These are phyloP conservation scores for Semibalanus balanoides DNA, from an alignment of 1,140 invertebrate species.

Conservation along the genomic window DNA sequence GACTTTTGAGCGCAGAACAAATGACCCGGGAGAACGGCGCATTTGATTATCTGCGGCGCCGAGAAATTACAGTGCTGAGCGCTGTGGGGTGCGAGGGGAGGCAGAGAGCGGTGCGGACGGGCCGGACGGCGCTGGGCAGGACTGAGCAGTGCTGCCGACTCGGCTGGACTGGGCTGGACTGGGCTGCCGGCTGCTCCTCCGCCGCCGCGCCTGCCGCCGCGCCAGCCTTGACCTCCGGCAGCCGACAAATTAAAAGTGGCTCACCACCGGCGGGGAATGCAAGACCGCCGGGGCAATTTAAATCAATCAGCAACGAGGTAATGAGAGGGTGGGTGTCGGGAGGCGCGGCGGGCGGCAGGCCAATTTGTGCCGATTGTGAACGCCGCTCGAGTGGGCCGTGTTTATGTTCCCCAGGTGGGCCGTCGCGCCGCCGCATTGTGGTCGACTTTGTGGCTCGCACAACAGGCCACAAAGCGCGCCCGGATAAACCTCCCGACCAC, in stretches of 20 bases:
- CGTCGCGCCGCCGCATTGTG: not conserved
- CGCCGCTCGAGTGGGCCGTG: not conserved
- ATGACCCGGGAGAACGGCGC: not conserved
- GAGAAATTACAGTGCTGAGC: not conserved
- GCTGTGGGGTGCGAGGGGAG: too few relatives aligned
- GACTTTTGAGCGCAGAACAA: not conserved
- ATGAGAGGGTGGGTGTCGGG: not conserved
- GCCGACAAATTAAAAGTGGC: not conserved
- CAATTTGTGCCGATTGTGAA: not conserved
- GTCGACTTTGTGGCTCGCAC: not conserved
- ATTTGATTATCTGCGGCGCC: not conserved
- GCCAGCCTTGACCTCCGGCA: not conserved
- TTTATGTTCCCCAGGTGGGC: not conserved
- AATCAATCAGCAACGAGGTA: constrained; percentile 2
- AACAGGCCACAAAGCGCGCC: not conserved
- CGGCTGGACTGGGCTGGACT: too few relatives aligned
- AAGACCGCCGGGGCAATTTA: not conserved
- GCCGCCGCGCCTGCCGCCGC: too few relatives aligned
- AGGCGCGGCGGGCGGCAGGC: too few relatives aligned
- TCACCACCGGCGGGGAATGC: not conserved
- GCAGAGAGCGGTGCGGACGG: too few relatives aligned
- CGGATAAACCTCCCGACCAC: constrained; percentile 9
- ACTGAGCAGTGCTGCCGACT: too few relatives aligned
- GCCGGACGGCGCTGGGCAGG: not conserved
- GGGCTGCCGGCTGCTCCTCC: too few relatives aligned